These are phyloP conservation scores for Brotogeris chrysoptera DNA, from an alignment of 2,797 vertebrate genomes.

Conservation along the genomic window DNA sequence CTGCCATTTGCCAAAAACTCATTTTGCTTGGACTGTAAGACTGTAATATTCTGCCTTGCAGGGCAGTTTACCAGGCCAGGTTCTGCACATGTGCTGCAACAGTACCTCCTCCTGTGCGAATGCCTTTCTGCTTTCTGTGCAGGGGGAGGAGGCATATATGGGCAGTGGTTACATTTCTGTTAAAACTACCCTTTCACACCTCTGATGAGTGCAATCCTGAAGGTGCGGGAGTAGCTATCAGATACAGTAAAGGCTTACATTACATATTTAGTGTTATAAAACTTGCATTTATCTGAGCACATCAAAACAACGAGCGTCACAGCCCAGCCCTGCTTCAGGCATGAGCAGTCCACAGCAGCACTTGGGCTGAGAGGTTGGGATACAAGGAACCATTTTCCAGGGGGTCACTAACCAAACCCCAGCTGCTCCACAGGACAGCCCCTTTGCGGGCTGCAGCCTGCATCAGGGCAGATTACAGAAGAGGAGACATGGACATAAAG, in stretches of 20 bases:
- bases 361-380: background rate
- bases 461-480: background rate
- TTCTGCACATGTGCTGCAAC: fast-evolving
- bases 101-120: background rate
- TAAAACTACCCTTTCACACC: background rate
- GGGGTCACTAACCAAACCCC: background rate
- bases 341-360: fast-evolving
- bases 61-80: background rate
- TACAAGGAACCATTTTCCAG: background rate
- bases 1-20: background rate
- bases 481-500: fast-evolving
- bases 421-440: background rate
- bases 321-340: background rate
- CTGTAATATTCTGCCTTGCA: background rate
- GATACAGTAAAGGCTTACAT: background rate
- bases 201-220: background rate
- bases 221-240: fast-evolving
- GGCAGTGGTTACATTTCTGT: background rate
- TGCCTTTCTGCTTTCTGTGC: background rate
- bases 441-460: background rate
- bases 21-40: background rate
- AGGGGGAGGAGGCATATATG: background rate
- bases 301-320: background rate
- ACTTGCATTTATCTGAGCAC: fast-evolving
- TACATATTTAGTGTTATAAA: background rate